Evolutionary conservation across 2,113 vertebrate species (phyloP).

Genomic region (Trinectes maculatus): DNA sequence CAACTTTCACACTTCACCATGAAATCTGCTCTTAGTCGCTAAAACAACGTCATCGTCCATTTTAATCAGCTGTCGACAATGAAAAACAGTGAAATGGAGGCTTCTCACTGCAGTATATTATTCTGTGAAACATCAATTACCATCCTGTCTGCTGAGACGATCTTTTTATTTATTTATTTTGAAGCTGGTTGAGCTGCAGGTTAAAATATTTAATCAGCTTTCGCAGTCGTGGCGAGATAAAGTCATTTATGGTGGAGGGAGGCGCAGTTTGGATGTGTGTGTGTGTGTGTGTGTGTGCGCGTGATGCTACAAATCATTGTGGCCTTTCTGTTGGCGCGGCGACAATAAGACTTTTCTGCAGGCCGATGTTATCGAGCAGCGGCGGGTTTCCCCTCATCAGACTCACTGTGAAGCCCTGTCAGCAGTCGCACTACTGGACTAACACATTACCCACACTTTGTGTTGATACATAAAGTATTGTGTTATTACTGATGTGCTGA

Average conservation of each 20-base stretch:
- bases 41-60: constrained; percentile 2
- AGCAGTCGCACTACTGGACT: constrained; percentile 11
- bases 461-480: too few relatives aligned
- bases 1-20: too few relatives aligned
- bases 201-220: constrained; percentile 64
- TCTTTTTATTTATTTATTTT: constrained; percentile 15
- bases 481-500: not conserved
- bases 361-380: constrained; percentile 12
- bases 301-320: constrained; percentile 42
- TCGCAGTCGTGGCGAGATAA: constrained; percentile 47
- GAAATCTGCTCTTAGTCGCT: too few relatives aligned
- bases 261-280: constrained; percentile 8
- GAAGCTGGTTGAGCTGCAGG: constrained; percentile 34
- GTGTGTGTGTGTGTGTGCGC: constrained; percentile 3
- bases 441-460: too few relatives aligned
- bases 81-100: too few relatives aligned
- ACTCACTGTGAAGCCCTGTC: constrained; percentile 21
- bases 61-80: too few relatives aligned
- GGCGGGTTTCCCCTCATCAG: constrained; percentile 20
- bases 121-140: constrained; percentile 62
- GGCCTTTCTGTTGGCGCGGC: not conserved
- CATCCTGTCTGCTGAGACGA: constrained; percentile 46
- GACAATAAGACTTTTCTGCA: constrained; percentile 30
- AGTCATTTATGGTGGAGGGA: constrained; percentile 43
- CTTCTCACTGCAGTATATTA: constrained; percentile 20